Base-by-base conservation (phyloP, 2,797 vertebrate species). In the Chromis chromis region DNA sequence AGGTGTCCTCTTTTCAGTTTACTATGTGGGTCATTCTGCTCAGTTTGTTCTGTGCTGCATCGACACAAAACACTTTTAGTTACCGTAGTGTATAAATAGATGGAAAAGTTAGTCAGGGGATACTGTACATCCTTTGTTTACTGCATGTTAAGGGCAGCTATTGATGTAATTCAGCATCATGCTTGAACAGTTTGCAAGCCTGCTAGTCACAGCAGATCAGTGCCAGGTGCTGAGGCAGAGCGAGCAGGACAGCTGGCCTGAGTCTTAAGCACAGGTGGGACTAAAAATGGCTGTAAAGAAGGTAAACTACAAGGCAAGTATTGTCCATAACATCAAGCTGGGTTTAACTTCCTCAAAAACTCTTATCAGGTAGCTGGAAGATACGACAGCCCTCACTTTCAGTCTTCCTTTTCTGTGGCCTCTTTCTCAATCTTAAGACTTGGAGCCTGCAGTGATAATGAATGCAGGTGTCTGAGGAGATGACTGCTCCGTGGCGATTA, bases 391-490 rank as follows among this genome's bases (percentile, higher is more conserved):
- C 17, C 71, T 70, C 46, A 14, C 54, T 73, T 44, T 62, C 36
- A 60, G 44, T 6, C 13, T 17, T 81, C 22, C 57, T 53, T n/a
- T 80, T 63, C 65, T 21, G 62, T 58, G 28, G 27, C 25, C 1
- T 57, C 61, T 40, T 60, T 17, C 52, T 76, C 58, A 55, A 33
- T 65, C 61, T 13, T 40, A 39, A 50, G 68, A 74, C 27, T 33
- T 42, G n/a, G 42, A 68, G 36, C 79, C 68, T 64, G 70, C 48
- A 60, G 44, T 36, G 53, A 59, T 86, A 86, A 91, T 88, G 74
- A 79, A 88, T 90, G 83, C 78, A 82, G 77, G 86, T 79, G 76
- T 89, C 78, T 85, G 74, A 81, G 61, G 62, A 81, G 76, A 79
- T 86, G 79, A 86, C 74, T 74, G 69, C 78, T 77, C 59, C 61